Conservation (phyloP, 1,140 invertebrate species). For the Orussus abietinus region DNA sequence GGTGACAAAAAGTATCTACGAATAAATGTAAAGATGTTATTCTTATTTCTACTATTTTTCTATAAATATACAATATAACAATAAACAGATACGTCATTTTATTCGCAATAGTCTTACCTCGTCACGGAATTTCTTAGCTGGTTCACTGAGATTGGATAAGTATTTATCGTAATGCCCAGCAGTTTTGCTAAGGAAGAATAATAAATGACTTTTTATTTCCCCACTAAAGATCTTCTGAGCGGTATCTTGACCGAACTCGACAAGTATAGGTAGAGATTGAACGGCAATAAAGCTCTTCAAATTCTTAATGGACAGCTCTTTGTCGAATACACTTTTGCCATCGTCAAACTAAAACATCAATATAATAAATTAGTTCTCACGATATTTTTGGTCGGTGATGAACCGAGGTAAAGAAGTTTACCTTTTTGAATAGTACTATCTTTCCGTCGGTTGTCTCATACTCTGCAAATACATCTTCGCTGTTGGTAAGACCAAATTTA, state of each 20-base stretch:
- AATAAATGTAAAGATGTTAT: slow-evolving; percentile 15
- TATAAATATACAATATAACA: background rate
- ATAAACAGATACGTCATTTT: slow-evolving; percentile 2
- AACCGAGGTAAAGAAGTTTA: too few relatives aligned
- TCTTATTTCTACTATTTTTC: background rate
- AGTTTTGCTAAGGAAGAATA: slow-evolving; percentile 92
- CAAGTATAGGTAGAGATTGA: slow-evolving; percentile 86
- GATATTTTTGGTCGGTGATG: too few relatives aligned
- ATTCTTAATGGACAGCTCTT: slow-evolving; percentile 62
- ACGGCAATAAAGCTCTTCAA: slow-evolving; percentile 82
- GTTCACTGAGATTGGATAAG: slow-evolving; percentile 69
- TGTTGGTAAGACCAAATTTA: slow-evolving; percentile 81
- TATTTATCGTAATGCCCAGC: slow-evolving; percentile 77
- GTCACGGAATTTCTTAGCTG: slow-evolving; percentile 86
- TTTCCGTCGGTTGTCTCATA: slow-evolving; percentile 70
- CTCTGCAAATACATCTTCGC: slow-evolving; percentile 72
- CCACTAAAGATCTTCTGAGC: slow-evolving; percentile 98
- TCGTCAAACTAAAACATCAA: slow-evolving; percentile 82
- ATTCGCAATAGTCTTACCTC: too few relatives aligned
- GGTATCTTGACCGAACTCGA: slow-evolving; percentile 97
- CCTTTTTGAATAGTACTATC: slow-evolving; percentile 88
- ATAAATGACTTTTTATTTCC: slow-evolving; percentile 92
- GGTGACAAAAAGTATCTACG: slow-evolving; percentile 83
- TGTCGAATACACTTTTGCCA: slow-evolving; percentile 74
- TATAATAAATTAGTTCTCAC: too few relatives aligned